Evolutionary conservation across 2,888 invertebrate genomes (phyloP).

Genomic region (Pristionchus mayeri): DNA sequence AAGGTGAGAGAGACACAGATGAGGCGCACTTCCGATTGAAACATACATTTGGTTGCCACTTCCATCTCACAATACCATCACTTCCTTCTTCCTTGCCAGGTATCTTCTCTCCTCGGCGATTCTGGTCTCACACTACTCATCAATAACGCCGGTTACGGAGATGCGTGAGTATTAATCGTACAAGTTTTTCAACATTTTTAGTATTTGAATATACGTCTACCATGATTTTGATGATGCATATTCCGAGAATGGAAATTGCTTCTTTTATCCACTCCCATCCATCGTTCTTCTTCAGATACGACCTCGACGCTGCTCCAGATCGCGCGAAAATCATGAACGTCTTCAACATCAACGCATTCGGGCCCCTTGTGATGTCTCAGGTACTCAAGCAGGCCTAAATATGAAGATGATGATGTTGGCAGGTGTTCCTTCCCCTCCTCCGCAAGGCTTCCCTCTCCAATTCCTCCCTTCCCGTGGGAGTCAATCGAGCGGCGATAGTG

Average conservation of each 20-base stretch:
- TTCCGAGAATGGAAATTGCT: too few species aligned
- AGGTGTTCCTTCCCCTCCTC: conserved; percentile 40
- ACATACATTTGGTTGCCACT: neutral
- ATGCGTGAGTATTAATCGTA: neutral
- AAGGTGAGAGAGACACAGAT: too few species aligned
- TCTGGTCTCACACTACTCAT: conserved; percentile 35
- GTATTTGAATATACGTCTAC: too few species aligned
- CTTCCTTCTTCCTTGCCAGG: neutral
- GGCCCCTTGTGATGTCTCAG: conserved; percentile 24
- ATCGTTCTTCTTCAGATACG: neutral
- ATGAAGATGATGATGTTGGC: neutral
- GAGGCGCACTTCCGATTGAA: too few species aligned
- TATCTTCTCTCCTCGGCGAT: conserved; percentile 1
- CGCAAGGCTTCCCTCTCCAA: neutral
- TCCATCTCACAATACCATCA: neutral
- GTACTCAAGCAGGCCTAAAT: neutral
- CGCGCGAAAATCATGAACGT: conserved; percentile 7
- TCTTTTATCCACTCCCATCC: too few species aligned
- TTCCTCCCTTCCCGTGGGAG: conserved; percentile 49
- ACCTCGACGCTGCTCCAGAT: conserved; percentile 30
- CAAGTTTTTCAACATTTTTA: too few species aligned
- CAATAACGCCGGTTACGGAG: conserved; percentile 30
- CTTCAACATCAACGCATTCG: neutral
- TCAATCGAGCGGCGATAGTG: conserved; percentile 59
- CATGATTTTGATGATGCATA: too few species aligned